Conservation (phyloP, 2,113 vertebrate genomes). For the Pterophyllum scalare region DNA sequence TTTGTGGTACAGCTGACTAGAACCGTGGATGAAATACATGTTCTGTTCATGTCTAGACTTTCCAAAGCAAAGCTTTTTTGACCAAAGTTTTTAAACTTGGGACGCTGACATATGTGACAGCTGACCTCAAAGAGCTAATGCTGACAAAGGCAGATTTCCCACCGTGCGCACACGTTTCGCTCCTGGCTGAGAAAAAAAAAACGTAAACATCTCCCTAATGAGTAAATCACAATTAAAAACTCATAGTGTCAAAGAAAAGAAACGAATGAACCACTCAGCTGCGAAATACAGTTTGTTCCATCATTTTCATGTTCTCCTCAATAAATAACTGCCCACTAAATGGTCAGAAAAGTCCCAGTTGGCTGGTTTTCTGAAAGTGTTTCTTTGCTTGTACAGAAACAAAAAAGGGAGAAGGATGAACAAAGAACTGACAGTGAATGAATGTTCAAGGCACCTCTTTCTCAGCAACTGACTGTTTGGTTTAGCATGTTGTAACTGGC, state of each 20-base stretch:
- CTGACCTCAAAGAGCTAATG: not conserved
- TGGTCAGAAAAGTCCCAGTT: not conserved
- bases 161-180: not conserved
- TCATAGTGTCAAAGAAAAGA: not conserved
- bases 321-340: not conserved
- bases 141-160: not conserved
- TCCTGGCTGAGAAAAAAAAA: not conserved
- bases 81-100: not conserved
- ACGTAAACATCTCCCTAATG: not conserved
- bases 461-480: not conserved
- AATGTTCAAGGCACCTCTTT: not conserved
- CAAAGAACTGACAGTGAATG: not conserved
- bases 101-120: not conserved
- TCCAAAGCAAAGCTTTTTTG: not conserved
- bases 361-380: not conserved
- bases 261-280: rapidly evolving
- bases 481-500: not conserved
- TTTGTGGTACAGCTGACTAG: not conserved
- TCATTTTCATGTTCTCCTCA: not conserved
- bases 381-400: not conserved
- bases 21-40: not conserved
- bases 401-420: not conserved
- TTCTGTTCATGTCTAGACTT: not conserved
- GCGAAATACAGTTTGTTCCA: not conserved
- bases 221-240: not conserved